Conservation (phyloP, 2,888 invertebrate genomes). For the Chironomus tentans region DNA sequence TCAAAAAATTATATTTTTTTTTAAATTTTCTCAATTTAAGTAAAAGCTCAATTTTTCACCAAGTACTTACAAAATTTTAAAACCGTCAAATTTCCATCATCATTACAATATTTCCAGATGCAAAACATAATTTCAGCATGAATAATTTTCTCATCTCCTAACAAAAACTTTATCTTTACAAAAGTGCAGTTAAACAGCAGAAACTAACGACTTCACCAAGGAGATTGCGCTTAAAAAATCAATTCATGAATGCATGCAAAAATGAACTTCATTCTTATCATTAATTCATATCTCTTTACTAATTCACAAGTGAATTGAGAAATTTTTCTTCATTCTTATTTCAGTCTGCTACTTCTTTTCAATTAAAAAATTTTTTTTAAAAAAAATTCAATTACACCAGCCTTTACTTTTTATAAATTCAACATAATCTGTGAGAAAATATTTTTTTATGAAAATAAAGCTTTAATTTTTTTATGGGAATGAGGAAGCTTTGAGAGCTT, state of each 20-base stretch:
- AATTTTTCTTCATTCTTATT: background rate
- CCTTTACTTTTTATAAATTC: background rate
- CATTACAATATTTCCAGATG: background rate
- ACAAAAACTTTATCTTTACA: background rate
- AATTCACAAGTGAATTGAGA: background rate
- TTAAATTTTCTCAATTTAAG: no score
- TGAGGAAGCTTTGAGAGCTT: no score
- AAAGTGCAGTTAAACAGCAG: no score
- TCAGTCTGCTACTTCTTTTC: background rate
- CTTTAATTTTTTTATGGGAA: no score
- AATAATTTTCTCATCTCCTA: background rate
- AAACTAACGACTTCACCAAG: background rate
- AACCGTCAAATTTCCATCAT: background rate
- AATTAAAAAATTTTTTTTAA: no score
- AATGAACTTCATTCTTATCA: background rate
- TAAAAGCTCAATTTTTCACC: no score
- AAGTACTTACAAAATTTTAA: no score
- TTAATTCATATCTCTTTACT: background rate
- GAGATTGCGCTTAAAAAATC: background rate
- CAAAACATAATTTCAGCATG: background rate
- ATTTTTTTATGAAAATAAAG: no score
- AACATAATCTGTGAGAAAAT: background rate
- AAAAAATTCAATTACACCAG: no score
- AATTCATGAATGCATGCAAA: background rate
- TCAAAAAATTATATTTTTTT: no score